A percentile compares a stretch with the other conserved stretches of the same genome.
phyloP scores from a whole-genome alignment of 2,797 vertebrate genomes.

The Eupleurogrammus muticus region DNA sequence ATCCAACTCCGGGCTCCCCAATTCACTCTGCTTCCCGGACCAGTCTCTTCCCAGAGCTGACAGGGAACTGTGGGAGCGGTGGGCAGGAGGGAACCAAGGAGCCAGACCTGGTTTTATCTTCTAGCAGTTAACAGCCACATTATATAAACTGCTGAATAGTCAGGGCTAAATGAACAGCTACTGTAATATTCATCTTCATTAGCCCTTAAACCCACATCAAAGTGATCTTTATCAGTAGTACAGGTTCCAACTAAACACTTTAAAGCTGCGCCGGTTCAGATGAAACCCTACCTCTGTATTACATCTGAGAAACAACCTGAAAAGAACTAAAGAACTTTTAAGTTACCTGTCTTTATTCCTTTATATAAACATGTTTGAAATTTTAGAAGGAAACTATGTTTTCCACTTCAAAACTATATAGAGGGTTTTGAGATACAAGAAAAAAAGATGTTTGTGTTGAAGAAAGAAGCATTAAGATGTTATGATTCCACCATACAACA shows the following conservation, averaged over 20 bases:
- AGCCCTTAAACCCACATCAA: slow-evolving; percentile 10
- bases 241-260: slow-evolving; percentile 6
- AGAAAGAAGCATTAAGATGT: background rate
- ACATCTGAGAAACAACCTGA: slow-evolving; percentile 38
- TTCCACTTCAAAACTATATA: slow-evolving; percentile 11
- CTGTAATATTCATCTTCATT: slow-evolving; percentile 12
- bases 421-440: slow-evolving; percentile 10
- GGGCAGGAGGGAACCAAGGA: slow-evolving; percentile 90
- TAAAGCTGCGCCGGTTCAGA: slow-evolving; percentile 28
- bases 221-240: slow-evolving; percentile 17
- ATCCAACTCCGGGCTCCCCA: slow-evolving; percentile 88
- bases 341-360: slow-evolving; percentile 29
- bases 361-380: slow-evolving; percentile 23
- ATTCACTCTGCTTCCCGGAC: slow-evolving; percentile 77
- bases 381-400: slow-evolving; percentile 32
- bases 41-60: slow-evolving; percentile 86
- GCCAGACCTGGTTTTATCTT: slow-evolving; percentile 90
- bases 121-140: slow-evolving; percentile 86
- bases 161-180: slow-evolving; percentile 22
- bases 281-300: slow-evolving; percentile 30
- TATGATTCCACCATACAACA: slow-evolving; percentile 9
- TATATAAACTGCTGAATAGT: slow-evolving; percentile 8
- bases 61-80: slow-evolving; percentile 85
- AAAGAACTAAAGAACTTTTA: slow-evolving; percentile 40
- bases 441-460: slow-evolving; percentile 5